These are phyloP conservation scores for Erythrocercus mccallii DNA, from an alignment of 2,113 vertebrate genomes.

Conservation along the genomic window DNA sequence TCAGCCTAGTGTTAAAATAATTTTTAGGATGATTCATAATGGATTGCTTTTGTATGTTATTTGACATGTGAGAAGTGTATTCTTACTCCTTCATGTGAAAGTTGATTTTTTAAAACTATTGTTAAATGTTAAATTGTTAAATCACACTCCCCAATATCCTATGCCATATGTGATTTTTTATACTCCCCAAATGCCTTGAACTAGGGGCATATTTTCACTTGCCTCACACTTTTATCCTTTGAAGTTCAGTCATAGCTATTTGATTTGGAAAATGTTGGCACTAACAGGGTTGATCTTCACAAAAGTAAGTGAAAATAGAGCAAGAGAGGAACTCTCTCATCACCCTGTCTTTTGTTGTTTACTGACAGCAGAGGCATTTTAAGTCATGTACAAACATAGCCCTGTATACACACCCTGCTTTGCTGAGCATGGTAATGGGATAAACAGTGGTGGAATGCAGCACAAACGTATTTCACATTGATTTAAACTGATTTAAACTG, in stretches of 20 bases:
- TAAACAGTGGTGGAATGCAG: conserved; percentile 20
- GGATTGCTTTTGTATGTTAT: not conserved
- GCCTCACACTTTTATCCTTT: not conserved
- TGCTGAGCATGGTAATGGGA: not conserved
- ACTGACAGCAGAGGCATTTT: not conserved
- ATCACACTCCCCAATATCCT: not conserved
- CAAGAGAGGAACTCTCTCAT: not conserved
- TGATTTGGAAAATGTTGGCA: not conserved
- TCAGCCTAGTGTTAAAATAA: not conserved
- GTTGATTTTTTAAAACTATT: not conserved
- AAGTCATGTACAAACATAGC: conserved; percentile 44
- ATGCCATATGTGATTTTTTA: not conserved
- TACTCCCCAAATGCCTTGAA: not conserved
- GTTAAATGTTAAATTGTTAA: not conserved
- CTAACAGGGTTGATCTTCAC: not conserved
- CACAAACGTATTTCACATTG: not conserved
- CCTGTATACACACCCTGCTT: conserved; percentile 33
- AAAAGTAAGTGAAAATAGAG: not conserved
- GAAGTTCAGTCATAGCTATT: not conserved
- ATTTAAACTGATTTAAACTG: not conserved
- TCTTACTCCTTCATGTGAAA: not conserved
- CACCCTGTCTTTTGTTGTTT: not conserved
- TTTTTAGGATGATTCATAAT: conserved; percentile 8
- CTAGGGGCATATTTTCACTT: not conserved
- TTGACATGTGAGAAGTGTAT: not conserved